Evolutionary conservation across 2,888 invertebrate species (phyloP).

Genomic region (Mechanitis messenoides): DNA sequence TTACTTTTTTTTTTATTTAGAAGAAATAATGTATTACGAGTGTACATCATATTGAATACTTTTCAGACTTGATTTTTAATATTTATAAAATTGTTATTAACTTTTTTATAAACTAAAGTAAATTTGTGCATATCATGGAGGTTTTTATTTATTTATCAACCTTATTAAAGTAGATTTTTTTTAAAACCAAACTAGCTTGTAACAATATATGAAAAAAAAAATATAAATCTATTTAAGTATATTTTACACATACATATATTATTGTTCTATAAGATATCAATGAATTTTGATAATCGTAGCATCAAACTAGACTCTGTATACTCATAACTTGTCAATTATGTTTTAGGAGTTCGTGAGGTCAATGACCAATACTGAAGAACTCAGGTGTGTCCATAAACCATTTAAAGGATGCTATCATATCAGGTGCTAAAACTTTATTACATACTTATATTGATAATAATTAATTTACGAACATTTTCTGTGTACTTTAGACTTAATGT

Average conservation of each 20-base stretch:
- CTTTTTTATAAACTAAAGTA: too few species aligned
- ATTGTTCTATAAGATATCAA: background rate
- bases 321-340: conserved; percentile 8
- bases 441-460: background rate
- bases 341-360: conserved; percentile 12
- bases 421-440: background rate
- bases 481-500: too few species aligned
- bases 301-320: background rate
- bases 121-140: too few species aligned
- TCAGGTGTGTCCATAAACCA: conserved; percentile 5
- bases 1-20: background rate
- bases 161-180: too few species aligned
- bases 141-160: too few species aligned
- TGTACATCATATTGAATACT: background rate
- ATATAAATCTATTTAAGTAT: too few species aligned
- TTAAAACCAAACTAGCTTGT: too few species aligned
- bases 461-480: background rate
- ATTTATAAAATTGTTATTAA: too few species aligned
- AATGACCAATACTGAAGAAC: conserved; percentile 7
- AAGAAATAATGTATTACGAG: background rate
- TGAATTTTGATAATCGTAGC: background rate
- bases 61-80: too few species aligned
- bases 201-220: too few species aligned
- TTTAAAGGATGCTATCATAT: background rate
- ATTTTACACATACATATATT: too few species aligned